phyloP scores from a whole-genome alignment of 2,888 invertebrate genomes.

The Phalera bucephala region DNA sequence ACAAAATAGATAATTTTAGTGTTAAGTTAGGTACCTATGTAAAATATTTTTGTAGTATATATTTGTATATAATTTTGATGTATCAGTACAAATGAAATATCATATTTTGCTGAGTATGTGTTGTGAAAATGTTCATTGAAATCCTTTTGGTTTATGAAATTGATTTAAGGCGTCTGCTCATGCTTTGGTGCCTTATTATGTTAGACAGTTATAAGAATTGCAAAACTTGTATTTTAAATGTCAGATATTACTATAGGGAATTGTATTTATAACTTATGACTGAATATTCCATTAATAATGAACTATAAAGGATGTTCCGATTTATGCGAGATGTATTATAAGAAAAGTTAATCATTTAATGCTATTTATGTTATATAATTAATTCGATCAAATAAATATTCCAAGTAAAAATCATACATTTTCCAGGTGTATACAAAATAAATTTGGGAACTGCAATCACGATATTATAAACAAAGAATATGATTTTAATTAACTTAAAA shows the following conservation, averaged over 20 bases:
- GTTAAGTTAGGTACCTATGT: conserved; percentile 27
- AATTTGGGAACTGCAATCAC: neutral
- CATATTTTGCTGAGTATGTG: conserved; percentile 27
- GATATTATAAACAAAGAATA: too few species aligned
- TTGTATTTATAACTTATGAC: conserved; percentile 41
- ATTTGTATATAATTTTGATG: conserved; percentile 48
- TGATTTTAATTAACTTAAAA: too few species aligned
- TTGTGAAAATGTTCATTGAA: conserved; percentile 24
- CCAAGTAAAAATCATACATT: too few species aligned
- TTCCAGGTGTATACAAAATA: too few species aligned
- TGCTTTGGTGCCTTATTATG: conserved; percentile 60
- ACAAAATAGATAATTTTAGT: conserved; percentile 41
- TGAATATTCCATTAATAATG: conserved; percentile 37
- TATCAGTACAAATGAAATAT: conserved; percentile 59
- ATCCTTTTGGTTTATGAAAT: conserved; percentile 21
- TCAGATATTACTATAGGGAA: conserved; percentile 14
- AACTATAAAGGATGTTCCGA: conserved; percentile 15
- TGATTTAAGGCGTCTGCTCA: conserved; percentile 43
- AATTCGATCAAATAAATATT: too few species aligned
- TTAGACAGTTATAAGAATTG: conserved; percentile 31
- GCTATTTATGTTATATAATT: too few species aligned
- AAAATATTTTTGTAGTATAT: conserved; percentile 36
- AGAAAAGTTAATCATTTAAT: conserved; percentile 1
- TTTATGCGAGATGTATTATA: conserved; percentile 20
- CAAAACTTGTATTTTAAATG: conserved; percentile 6